phyloP scores from a whole-genome alignment of 2,888 invertebrate genomes.

The Ashinkailepas kermadecensis region DNA sequence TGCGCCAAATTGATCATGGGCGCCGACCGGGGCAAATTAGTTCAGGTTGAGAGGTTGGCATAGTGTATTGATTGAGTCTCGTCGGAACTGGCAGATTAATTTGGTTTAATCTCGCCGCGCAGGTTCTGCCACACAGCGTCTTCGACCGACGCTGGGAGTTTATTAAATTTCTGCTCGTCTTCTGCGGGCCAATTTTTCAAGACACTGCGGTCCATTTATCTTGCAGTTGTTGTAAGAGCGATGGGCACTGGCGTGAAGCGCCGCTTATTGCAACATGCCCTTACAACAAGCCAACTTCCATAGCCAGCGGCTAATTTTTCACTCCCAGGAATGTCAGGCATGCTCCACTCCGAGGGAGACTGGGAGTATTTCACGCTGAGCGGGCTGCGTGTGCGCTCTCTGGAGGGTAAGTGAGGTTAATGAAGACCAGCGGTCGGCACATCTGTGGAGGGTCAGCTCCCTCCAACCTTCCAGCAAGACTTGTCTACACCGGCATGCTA shows the following conservation, averaged over 20 bases:
- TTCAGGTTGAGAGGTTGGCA: not conserved
- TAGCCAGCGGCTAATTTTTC: not conserved
- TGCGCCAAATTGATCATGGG: no score
- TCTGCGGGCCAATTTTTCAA: not conserved
- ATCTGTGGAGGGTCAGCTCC: no score
- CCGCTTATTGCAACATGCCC: constrained; percentile 15
- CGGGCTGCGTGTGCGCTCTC: no score
- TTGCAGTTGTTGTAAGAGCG: not conserved
- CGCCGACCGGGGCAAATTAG: no score
- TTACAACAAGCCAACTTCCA: not conserved
- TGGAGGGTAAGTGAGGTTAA: no score
- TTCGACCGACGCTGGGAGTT: not conserved
- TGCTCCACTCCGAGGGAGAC: no score
- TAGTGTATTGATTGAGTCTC: not conserved
- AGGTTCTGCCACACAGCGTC: not conserved
- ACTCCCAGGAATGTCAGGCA: not conserved
- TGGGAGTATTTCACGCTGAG: no score
- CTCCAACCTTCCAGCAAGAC: no score
- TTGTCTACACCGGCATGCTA: no score
- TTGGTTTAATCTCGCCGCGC: not conserved
- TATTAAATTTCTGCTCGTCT: constrained; percentile 14
- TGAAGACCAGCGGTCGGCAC: no score
- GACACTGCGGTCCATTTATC: not conserved
- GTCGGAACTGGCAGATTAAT: not conserved
- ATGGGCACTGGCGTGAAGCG: not conserved